phyloP scores from a whole-genome alignment of 2,888 invertebrate genomes.

The Strigamia crassipes region DNA sequence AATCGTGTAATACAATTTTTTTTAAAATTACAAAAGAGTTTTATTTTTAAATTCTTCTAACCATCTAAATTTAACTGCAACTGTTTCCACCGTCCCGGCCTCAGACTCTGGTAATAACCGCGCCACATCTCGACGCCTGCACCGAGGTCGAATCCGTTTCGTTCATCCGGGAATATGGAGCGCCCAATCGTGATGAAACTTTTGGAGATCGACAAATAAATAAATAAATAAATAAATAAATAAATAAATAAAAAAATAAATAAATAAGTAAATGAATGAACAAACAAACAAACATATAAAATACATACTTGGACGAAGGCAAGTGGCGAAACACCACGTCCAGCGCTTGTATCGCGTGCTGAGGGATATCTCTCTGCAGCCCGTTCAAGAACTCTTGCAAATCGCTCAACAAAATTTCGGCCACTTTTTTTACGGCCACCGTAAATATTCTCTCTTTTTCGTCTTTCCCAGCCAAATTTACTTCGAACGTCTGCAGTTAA shows the following conservation, averaged over 20 bases:
- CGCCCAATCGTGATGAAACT: slow-evolving; percentile 46
- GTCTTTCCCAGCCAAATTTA: not conserved
- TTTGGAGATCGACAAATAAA: too few species aligned
- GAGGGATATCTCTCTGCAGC: not conserved
- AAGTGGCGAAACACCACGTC: slow-evolving; percentile 48
- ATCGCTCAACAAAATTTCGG: slow-evolving; percentile 8
- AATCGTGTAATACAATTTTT: not conserved
- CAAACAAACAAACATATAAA: not conserved
- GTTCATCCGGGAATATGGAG: slow-evolving; percentile 47
- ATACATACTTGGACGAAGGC: slow-evolving; percentile 43
- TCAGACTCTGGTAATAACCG: slow-evolving; percentile 49
- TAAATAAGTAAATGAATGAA: not conserved
- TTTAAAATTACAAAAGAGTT: not conserved
- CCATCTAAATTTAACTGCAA: slow-evolving; percentile 45
- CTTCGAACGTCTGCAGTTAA: slow-evolving; percentile 37
- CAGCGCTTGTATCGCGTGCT: slow-evolving; percentile 45
- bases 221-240: slow-evolving; percentile 20
- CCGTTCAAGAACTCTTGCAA: slow-evolving; percentile 47
- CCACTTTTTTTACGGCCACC: slow-evolving; percentile 14
- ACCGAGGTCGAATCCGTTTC: not conserved
- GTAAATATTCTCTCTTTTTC: not conserved
- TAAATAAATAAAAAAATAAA: slow-evolving; percentile 3
- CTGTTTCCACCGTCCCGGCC: slow-evolving; percentile 47
- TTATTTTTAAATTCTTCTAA: too few species aligned
- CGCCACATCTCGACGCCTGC: slow-evolving; percentile 48